Evolutionary conservation across 2,888 invertebrate genomes (phyloP).

Genomic region (Callimorpha dominula): DNA sequence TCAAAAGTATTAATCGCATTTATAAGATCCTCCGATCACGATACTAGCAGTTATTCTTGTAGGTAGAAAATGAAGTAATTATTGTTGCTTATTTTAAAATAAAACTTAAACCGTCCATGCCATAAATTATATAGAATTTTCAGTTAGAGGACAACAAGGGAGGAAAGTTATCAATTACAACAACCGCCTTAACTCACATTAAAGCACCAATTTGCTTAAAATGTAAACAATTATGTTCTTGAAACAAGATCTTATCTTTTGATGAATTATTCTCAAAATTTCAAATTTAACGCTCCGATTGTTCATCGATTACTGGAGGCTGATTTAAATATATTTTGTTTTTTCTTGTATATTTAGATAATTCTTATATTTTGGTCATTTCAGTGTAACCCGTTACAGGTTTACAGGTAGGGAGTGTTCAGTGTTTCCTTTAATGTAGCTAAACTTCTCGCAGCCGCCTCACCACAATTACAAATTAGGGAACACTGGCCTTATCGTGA

Average conservation of each 20-base stretch:
- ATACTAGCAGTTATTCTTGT: too few species aligned
- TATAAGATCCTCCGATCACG: too few species aligned
- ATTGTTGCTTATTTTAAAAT: neutral
- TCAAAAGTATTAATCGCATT: too few species aligned
- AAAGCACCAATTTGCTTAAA: constrained; percentile 5
- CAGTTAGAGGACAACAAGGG: neutral
- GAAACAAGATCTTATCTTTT: neutral
- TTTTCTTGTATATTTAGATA: neutral
- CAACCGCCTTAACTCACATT: constrained; percentile 3
- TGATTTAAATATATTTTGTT: neutral
- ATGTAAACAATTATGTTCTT: neutral
- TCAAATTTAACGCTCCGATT: neutral
- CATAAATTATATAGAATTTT: neutral
- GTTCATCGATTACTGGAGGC: neutral
- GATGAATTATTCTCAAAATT: neutral
- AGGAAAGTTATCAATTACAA: constrained; percentile 8
- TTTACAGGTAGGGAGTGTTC: too few species aligned
- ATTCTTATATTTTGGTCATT: neutral
- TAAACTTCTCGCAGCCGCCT: too few species aligned
- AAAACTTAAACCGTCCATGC: neutral
- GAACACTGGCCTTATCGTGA: too few species aligned
- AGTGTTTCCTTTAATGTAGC: too few species aligned
- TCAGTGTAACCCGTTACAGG: constrained; percentile 1
- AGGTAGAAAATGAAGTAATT: too few species aligned
- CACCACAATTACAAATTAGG: too few species aligned